These are phyloP conservation scores for Plectropomus leopardus DNA, from an alignment of 2,113 vertebrate species.

Conservation along the genomic window DNA sequence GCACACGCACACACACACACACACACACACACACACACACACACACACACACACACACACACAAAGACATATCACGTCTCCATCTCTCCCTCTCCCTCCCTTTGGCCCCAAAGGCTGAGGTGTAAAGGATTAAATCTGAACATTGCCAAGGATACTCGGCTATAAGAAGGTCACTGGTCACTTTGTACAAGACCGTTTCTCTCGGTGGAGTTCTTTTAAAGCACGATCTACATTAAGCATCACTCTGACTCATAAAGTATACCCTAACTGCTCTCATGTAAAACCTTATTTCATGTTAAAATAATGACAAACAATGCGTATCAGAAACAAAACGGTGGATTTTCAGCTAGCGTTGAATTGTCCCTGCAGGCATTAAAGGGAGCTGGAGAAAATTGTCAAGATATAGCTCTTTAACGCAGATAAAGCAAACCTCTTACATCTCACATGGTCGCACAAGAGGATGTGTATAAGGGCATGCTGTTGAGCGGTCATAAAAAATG, in stretches of 20 bases:
- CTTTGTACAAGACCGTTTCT: constrained; percentile 54
- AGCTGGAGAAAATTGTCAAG: constrained; percentile 9
- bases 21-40: constrained; percentile 28
- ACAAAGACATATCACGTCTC: constrained; percentile 10
- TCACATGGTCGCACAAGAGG: not conserved
- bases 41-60: not conserved
- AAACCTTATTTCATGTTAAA: constrained; percentile 27
- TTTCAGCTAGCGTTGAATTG: not conserved
- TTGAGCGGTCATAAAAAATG: constrained; percentile 40
- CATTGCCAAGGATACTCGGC: constrained; percentile 64
- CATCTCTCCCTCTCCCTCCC: constrained; percentile 23
- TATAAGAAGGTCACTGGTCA: constrained; percentile 70
- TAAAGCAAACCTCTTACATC: too few species aligned
- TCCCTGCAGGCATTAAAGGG: not conserved
- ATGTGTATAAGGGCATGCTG: constrained; percentile 19
- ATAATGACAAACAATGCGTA: constrained; percentile 8
- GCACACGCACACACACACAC: not conserved
- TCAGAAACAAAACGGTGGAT: not conserved
- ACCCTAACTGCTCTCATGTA: constrained; percentile 25
- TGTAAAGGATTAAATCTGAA: constrained; percentile 70
- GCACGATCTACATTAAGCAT: constrained; percentile 16
- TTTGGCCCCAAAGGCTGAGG: constrained; percentile 51
- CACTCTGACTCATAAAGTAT: constrained; percentile 4
- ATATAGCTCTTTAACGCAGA: not conserved
- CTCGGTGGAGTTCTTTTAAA: constrained; percentile 48